phyloP scores from a whole-genome alignment of 2,113 vertebrate genomes.

The Jacana jacana region DNA sequence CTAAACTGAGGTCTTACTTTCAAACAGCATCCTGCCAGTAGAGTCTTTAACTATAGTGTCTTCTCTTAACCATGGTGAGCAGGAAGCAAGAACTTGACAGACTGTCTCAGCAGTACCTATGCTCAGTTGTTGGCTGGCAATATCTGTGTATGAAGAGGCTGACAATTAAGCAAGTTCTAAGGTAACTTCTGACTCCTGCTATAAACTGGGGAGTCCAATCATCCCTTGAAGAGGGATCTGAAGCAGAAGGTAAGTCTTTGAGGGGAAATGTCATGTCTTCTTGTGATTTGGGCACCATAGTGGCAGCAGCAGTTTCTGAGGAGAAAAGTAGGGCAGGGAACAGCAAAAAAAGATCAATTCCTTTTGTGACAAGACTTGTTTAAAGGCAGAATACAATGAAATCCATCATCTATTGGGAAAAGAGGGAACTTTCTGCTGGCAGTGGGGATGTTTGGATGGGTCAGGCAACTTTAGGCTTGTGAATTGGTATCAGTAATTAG shows the following conservation, averaged over 20 bases:
- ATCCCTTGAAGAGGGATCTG: neutral
- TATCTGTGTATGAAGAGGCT: neutral
- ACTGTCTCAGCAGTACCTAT: neutral
- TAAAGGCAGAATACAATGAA: neutral
- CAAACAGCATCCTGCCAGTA: neutral
- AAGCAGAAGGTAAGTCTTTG: neutral
- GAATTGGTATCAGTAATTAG: neutral
- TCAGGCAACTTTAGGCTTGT: neutral
- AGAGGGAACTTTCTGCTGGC: neutral
- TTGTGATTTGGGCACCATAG: neutral
- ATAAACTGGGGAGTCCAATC: neutral
- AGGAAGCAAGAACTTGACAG: neutral
- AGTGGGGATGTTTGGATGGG: neutral
- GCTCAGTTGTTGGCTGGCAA: neutral
- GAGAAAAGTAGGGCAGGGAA: neutral
- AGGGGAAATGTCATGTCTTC: neutral
- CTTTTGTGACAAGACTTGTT: neutral
- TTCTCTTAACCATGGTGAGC: neutral
- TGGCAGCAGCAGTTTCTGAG: neutral
- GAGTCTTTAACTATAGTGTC: neutral
- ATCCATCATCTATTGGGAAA: neutral
- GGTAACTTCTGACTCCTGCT: neutral
- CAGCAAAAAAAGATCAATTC: neutral
- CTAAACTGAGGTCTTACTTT: neutral
- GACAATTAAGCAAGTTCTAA: neutral